Conservation (phyloP, 2,888 invertebrate genomes). For the Eilema sororculum region DNA sequence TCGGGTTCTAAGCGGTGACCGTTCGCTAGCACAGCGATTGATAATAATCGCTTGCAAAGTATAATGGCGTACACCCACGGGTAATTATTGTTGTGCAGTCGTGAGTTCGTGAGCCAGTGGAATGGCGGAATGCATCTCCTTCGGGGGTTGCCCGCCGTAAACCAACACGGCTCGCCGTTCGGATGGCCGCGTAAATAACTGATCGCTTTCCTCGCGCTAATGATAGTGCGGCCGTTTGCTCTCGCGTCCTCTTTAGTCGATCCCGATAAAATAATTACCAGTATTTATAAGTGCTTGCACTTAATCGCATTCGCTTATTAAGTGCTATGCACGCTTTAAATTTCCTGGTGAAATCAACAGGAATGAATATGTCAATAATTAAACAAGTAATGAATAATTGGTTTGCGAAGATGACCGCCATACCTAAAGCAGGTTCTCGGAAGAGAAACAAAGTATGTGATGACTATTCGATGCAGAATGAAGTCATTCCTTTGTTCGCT, state of each 20-base stretch:
- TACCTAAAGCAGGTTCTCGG: conserved; percentile 56
- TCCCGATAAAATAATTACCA: conserved; percentile 83
- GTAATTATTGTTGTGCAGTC: conserved; percentile 87
- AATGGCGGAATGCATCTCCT: conserved; percentile 87
- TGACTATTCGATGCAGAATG: conserved; percentile 74
- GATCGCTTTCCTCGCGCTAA: conserved; percentile 84
- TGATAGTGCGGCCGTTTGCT: conserved; percentile 80
- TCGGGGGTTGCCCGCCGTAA: conserved; percentile 85
- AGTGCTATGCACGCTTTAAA: conserved; percentile 65
- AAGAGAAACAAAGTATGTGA: conserved; percentile 68
- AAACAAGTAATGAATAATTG: conserved; percentile 67
- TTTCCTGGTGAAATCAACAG: conserved; percentile 71
- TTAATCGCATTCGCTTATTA: conserved; percentile 78
- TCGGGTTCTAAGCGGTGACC: conserved; percentile 84
- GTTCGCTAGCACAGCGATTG: conserved; percentile 84
- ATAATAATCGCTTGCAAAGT: conserved; percentile 87
- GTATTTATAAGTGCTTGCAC: conserved; percentile 80
- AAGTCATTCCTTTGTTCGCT: conserved; percentile 82
- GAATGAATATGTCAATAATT: conserved; percentile 67
- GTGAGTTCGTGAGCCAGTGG: conserved; percentile 86
- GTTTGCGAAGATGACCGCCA: conserved; percentile 36
- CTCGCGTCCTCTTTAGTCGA: conserved; percentile 80
- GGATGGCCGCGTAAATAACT: conserved; percentile 81
- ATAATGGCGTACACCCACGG: conserved; percentile 87
- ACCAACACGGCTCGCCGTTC: conserved; percentile 77